Evolutionary conservation across 2,113 vertebrate genomes (phyloP), one percentile per base, ranked within the genome.

Genomic region (Tiliqua scincoides): DNA sequence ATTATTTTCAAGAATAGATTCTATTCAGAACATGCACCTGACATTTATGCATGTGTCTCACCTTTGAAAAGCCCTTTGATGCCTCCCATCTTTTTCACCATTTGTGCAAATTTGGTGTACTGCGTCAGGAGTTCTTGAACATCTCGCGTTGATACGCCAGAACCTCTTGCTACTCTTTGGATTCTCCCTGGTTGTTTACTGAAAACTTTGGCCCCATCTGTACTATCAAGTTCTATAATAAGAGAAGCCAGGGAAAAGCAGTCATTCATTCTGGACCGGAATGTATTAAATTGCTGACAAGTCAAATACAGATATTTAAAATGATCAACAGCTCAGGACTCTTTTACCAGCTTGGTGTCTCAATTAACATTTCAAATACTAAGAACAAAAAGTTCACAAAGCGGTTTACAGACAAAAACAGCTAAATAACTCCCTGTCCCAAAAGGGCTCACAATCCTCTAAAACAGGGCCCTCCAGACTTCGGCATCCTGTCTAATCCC

Each of bases 11-110:
- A 17, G 62, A 72, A 72, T 6, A 71, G 48, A 79, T 61, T 73
- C 27, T 15, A 18, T 63, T 62, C 61, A 72, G n/a, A 48, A 32
- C 18, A 85, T 68, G 25, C 74, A 85, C 6, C 6, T 77, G 25
- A 57, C 30, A 54, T 54, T 63, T 62, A n/a, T 6, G 74, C 48
- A 17, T 35, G n/a, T 43, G 80, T 48, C 82, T 93, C 95, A 99
- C 98, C 99, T 98, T 99, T 99, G 89, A 99, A 99, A 67, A 99
- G 97, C 10, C 98, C 99, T 94, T 99, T 99, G 94, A 99, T 99
- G 83, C 99, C 99, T 43, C 99, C 99, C 99, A 99, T 99, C 96
- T 99, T 99, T 95, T 99, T 99, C 40, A 99, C 99, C 99, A 99
- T 99, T 95, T 99, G 99, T 87, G 99, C 99, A 91, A 99, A 99